phyloP scores from a whole-genome alignment of 2,888 invertebrate genomes.

The Invenusta paracnida region DNA sequence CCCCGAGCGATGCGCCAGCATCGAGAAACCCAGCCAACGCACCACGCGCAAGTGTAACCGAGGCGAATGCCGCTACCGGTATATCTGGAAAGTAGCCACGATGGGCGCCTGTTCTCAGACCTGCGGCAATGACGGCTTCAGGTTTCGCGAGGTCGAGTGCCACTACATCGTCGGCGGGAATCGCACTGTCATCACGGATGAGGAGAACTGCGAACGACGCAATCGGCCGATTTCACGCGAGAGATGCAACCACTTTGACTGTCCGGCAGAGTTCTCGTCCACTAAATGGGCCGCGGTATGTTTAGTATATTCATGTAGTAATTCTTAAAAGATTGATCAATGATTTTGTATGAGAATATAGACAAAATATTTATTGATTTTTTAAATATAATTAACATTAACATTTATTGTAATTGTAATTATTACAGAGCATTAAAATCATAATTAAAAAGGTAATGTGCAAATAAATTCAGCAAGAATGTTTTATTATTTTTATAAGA shows the following conservation, averaged over 20 bases:
- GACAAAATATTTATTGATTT: too few relatives aligned
- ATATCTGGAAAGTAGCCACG: conserved; percentile 24
- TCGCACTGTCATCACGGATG: not conserved
- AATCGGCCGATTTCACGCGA: not conserved
- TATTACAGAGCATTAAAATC: too few relatives aligned
- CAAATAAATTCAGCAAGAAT: too few relatives aligned
- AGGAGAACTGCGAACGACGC: not conserved
- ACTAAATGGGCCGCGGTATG: conserved; percentile 32
- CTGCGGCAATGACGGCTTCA: conserved; percentile 28
- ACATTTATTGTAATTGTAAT: too few relatives aligned
- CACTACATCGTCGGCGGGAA: not conserved
- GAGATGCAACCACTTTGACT: conserved; percentile 30
- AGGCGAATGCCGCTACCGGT: conserved; percentile 1
- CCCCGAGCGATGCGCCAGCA: not conserved
- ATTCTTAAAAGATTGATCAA: not conserved
- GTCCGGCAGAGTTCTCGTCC: conserved; percentile 8
- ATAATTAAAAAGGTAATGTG: too few relatives aligned
- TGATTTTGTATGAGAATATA: too few relatives aligned
- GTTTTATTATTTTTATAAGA: too few relatives aligned
- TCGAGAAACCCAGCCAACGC: not conserved
- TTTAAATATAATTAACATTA: too few relatives aligned
- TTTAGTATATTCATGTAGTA: not conserved
- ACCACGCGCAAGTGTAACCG: conserved; percentile 31
- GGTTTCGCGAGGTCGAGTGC: conserved; percentile 25
- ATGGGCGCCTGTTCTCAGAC: conserved; percentile 38